phyloP scores from a whole-genome alignment of 2,797 vertebrate species.

The Nasua narica region DNA sequence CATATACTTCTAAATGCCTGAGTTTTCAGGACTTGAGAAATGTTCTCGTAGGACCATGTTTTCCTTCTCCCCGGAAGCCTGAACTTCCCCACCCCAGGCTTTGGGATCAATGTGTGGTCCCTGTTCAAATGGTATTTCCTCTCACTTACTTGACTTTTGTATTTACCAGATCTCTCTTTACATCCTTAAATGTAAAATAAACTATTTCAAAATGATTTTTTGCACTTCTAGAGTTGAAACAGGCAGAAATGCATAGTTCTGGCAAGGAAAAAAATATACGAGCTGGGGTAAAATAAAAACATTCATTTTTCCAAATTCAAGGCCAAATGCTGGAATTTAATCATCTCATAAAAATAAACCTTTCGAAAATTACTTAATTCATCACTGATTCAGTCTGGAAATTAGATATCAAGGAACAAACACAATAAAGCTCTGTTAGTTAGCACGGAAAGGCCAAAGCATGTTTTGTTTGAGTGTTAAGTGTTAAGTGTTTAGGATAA shows the following conservation, averaged over 20 bases:
- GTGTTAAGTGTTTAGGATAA: neutral
- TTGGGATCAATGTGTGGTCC: constrained; percentile 25
- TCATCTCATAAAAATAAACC: constrained; percentile 49
- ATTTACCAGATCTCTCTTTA: constrained; percentile 30
- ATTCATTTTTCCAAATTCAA: constrained; percentile 41
- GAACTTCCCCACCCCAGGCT: neutral
- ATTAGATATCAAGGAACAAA: constrained; percentile 12
- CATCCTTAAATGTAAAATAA: constrained; percentile 50
- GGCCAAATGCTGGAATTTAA: constrained; percentile 34
- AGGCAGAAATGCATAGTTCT: constrained; percentile 14
- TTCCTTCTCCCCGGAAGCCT: neutral
- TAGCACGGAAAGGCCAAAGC: neutral
- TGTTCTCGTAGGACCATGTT: neutral
- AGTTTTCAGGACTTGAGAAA: neutral
- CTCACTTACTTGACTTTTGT: constrained; percentile 28
- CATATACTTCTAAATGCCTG: neutral
- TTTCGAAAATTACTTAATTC: constrained; percentile 38
- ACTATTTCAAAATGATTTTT: constrained; percentile 44
- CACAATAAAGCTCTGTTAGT: neutral
- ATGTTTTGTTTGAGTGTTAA: neutral
- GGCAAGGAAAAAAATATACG: neutral
- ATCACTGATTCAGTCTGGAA: constrained; percentile 2
- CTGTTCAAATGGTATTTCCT: constrained; percentile 9
- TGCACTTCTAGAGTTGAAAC: neutral
- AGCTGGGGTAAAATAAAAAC: constrained; percentile 19